Base-by-base conservation (phyloP, 2,888 invertebrate species). In the Gymnocheta viridis region DNA sequence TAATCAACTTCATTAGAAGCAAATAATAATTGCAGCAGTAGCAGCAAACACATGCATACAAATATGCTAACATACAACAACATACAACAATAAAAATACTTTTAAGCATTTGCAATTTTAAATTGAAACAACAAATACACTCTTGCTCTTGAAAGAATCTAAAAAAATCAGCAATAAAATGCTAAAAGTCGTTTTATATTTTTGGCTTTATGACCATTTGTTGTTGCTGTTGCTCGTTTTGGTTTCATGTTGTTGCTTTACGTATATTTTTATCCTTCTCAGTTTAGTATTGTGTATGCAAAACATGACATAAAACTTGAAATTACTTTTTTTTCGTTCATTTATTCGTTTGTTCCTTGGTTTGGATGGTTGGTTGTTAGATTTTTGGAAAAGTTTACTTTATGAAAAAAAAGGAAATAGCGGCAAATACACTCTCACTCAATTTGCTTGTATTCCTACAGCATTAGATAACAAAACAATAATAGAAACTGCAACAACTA, bases 221-320 rank as follows among this genome's bases (percentile, higher is more conserved):
- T 38, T 67, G 47, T 58, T 76, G 56, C 29, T 76, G 7, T 66
- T 76, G 47, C 27, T 32, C 4, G 32, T n/a, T 35, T 47, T 49
- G 27, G 19, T 67, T 67, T 47, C 35, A 19, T 49, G 60, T 49
- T 58, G 47, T 41, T 49, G 24, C 24, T 66, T 0, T n/a, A 35
- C 9, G 22, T 38, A 41, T 22, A 58, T 72, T 73, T 66, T 58
- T 58, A 67, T 69, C 38, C 62, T 69, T 56, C 22, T 24, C 51
- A 58, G 41, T 80, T 73, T 67, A 82, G 66, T 74, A 77, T 77
- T 85, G 66, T 70, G 84, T 51, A 85, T 85, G 80, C 85, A 81
- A 81, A 82, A 85, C 86, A 86, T 82, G 86, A 86, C 69, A 81
- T 77, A 73, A 85, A 86, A 86, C 82, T 86, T 82, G 64, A 81